These are phyloP conservation scores for Calliscelio sp. DNA, from an alignment of 2,888 invertebrate genomes.

Conservation along the genomic window DNA sequence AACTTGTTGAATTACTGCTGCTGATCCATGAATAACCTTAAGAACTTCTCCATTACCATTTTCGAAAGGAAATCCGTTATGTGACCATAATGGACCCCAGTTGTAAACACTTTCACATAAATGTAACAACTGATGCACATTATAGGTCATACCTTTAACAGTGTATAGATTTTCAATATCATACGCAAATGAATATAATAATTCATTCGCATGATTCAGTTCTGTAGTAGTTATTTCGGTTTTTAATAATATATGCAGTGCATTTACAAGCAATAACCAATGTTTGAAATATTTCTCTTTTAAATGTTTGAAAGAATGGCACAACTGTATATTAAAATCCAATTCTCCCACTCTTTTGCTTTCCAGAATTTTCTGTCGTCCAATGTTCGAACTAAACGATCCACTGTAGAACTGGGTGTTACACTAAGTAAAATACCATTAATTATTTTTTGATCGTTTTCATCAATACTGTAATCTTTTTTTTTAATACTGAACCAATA, in stretches of 20 bases:
- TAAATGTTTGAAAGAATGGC: background rate
- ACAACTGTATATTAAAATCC: slow-evolving; percentile 1
- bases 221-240: background rate
- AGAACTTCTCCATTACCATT: slow-evolving; percentile 13
- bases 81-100: slow-evolving; percentile 7
- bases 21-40: background rate
- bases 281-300: background rate
- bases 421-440: background rate
- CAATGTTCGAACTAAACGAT: background rate
- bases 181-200: background rate
- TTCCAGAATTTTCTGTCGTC: slow-evolving; percentile 3
- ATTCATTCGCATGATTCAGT: background rate
- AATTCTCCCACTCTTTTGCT: slow-evolving; percentile 14
- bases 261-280: background rate
- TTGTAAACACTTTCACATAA: background rate
- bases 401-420: background rate
- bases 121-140: slow-evolving; percentile 8
- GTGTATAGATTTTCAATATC: background rate
- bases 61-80: slow-evolving; percentile 22
- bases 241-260: background rate
- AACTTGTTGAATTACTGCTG: background rate
- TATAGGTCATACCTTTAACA: background rate
- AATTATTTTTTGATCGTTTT: background rate
- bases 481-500: background rate
- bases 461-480: background rate